Percentiles rank a stretch among this genome's conserved stretches.
Evolutionary conservation across 2,797 vertebrate genomes (phyloP).

Genomic region (Darevskia nairensis): DNA sequence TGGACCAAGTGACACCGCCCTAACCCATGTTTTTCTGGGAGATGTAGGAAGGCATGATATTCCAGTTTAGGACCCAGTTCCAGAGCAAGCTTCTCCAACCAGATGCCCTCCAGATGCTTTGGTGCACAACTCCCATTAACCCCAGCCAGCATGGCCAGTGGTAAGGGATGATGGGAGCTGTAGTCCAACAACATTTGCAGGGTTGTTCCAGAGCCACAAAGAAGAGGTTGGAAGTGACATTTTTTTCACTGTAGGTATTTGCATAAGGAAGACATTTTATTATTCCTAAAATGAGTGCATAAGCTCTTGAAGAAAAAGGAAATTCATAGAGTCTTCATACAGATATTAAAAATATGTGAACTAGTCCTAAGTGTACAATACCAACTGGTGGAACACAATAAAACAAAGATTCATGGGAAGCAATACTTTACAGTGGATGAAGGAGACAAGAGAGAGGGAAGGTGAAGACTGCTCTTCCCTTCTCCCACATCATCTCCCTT

Average conservation of each 20-base stretch:
- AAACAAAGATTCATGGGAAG: neutral
- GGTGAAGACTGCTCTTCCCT: neutral
- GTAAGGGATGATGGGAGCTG: no score
- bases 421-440: neutral
- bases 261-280: neutral
- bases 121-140: no score
- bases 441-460: neutral
- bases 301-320: neutral
- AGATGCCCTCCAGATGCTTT: no score
- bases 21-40: neutral
- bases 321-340: neutral
- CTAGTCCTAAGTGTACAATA: neutral
- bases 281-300: neutral
- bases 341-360: neutral
- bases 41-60: neutral
- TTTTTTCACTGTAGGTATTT: neutral
- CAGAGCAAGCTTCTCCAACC: neutral
- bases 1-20: neutral
- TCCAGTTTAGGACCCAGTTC: neutral
- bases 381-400: neutral
- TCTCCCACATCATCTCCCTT: neutral
- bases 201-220: neutral
- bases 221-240: neutral
- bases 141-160: no score
- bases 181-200: no score